Conservation (phyloP, 2,113 vertebrate genomes). For the Machaerirhynchus nigripectus region DNA sequence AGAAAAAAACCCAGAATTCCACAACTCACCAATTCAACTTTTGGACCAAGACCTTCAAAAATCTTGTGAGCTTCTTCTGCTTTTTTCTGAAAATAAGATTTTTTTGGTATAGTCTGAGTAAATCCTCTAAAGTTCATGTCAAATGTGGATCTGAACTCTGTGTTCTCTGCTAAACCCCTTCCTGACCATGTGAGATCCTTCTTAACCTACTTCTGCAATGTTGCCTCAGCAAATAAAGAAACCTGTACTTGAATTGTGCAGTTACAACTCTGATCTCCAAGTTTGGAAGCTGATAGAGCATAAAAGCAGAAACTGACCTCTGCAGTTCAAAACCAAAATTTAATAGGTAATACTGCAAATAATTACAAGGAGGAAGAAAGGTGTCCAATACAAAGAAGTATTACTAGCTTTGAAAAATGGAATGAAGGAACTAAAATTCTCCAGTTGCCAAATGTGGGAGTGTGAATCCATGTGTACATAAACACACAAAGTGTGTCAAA, state of each 20-base stretch:
- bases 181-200: neutral
- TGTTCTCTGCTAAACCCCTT: neutral
- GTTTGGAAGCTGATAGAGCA: neutral
- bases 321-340: neutral
- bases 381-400: neutral
- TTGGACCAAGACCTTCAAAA: conserved; percentile 95
- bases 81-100: conserved; percentile 87
- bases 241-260: neutral
- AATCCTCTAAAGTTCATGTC: neutral
- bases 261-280: neutral
- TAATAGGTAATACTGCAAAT: neutral
- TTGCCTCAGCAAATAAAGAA: neutral
- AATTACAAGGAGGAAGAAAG: neutral
- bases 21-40: conserved; percentile 92
- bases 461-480: neutral
- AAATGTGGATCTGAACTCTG: neutral
- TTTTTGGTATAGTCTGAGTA: neutral
- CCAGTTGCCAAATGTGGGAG: neutral
- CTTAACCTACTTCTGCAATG: neutral
- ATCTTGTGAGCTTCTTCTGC: conserved; percentile 99
- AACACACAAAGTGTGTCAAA: neutral
- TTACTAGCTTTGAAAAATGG: neutral
- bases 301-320: neutral
- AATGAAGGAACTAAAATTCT: neutral
- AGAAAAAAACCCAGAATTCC: neutral